These are phyloP conservation scores for Stenchaetothrips biformis DNA, from an alignment of 2,888 invertebrate species.

Conservation along the genomic window DNA sequence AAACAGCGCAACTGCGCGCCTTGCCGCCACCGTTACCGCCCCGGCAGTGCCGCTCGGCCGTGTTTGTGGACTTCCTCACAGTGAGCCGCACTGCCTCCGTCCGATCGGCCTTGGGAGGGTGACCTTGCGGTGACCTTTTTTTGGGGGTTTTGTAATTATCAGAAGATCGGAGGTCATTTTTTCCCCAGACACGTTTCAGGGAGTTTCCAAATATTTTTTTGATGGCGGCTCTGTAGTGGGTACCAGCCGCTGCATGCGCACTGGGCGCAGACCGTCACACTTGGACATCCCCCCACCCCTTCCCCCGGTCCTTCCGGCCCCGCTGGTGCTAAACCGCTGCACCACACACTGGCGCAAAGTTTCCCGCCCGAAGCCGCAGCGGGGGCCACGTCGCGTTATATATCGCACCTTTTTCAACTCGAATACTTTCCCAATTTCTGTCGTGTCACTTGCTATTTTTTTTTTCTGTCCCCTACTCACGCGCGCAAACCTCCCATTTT, in stretches of 20 bases:
- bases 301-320: background rate
- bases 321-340: background rate
- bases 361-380: background rate
- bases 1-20: background rate
- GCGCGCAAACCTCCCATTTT: too few relatives aligned
- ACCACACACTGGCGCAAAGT: background rate
- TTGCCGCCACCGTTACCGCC: background rate
- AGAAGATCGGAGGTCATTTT: too few relatives aligned
- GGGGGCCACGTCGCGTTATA: background rate
- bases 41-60: background rate
- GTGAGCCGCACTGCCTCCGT: too few relatives aligned
- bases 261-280: background rate
- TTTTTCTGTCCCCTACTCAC: background rate
- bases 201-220: too few relatives aligned
- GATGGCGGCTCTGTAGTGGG: too few relatives aligned
- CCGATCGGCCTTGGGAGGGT: too few relatives aligned
- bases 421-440: conserved; percentile 7
- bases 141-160: too few relatives aligned
- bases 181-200: too few relatives aligned
- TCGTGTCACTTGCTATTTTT: background rate
- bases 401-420: conserved; percentile 23
- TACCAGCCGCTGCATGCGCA: too few relatives aligned
- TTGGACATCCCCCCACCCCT: background rate
- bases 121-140: too few relatives aligned
- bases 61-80: too few relatives aligned